Base-by-base conservation (phyloP, 2,113 vertebrate species). In the Oreochromis spilurus region DNA sequence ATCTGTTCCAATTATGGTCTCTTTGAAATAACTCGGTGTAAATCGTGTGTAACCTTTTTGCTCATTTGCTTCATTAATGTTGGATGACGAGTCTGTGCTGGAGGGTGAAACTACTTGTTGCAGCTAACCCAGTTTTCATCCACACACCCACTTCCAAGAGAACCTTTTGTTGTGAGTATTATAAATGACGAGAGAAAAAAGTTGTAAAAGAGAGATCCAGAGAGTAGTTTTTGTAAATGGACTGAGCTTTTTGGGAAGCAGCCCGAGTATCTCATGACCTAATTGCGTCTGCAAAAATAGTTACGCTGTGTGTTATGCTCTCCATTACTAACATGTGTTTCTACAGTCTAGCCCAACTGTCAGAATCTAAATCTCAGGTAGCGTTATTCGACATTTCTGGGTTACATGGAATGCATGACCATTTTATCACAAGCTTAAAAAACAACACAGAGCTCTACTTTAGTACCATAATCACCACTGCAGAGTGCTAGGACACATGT, bases 201-300 rank as follows among this genome's bases (percentile, higher is more conserved):
- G 24, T 78, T 75, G 9, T 43, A n/a, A 77, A 52, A 82, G 16
- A 83, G 29, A 31, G 50, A 78, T 17, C 19, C 24, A 80, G 67
- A 36, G 29, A 54, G 21, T 36, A 65, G 34, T 67, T 29, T 84
- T 79, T 84, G 79, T 79, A 87, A 91, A 88, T 87, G 79, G 89
- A 85, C 84, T 65, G 75, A 60, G 55, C 13, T 88, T 80, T 90
- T 81, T 78, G 43, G 88, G 81, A 89, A 81, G 31, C 85, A 85
- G 65, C 79, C 45, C 82, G 34, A 88, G 88, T 54, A 53, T 85
- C 79, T 81, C 75, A 45, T 90, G 91, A 91, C 88, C 91, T 90
- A 88, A 88, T 90, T 94, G 88, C 67, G 12, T 70, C 82, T 62
- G 52, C 58, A 92, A 87, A 90, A 90, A 89, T 82, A 89, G 84